Conservation (phyloP, 2,888 invertebrate genomes). For the Oegoconia quadripuncta region DNA sequence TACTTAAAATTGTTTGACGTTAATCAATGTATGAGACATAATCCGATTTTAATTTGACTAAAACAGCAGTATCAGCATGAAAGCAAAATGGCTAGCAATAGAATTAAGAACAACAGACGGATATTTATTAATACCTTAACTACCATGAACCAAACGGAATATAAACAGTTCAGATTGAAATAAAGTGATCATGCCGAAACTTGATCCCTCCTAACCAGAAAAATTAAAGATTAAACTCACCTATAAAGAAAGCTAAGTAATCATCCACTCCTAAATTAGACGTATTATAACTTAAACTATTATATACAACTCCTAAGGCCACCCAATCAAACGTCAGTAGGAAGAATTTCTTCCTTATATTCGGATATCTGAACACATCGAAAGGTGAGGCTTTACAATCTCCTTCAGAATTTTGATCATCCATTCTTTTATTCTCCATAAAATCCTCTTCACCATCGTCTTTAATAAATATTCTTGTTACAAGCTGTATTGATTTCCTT, state of each 20-base stretch:
- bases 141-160: too few relatives aligned
- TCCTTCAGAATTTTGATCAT: slow-evolving; percentile 65
- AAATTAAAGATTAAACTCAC: slow-evolving; percentile 47
- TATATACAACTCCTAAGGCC: slow-evolving; percentile 83
- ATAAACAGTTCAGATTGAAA: too few relatives aligned
- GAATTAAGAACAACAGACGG: too few relatives aligned
- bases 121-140: too few relatives aligned
- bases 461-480: slow-evolving; percentile 53
- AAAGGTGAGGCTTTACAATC: slow-evolving; percentile 78
- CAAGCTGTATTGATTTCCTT: slow-evolving; percentile 57
- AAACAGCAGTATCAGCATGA: too few relatives aligned
- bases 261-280: slow-evolving; percentile 84
- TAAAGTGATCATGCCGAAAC: too few relatives aligned
- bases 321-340: slow-evolving; percentile 83
- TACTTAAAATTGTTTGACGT: neutral
- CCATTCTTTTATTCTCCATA: slow-evolving; percentile 57
- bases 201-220: too few relatives aligned
- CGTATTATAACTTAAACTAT: slow-evolving; percentile 83
- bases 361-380: slow-evolving; percentile 82
- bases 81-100: too few relatives aligned
- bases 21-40: neutral
- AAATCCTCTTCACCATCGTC: slow-evolving; percentile 46
- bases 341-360: slow-evolving; percentile 82
- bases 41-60: neutral
- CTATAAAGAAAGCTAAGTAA: slow-evolving; percentile 83